Evolutionary conservation across 2,888 invertebrate species (phyloP).

Genomic region (Tubulanus polymorphus): DNA sequence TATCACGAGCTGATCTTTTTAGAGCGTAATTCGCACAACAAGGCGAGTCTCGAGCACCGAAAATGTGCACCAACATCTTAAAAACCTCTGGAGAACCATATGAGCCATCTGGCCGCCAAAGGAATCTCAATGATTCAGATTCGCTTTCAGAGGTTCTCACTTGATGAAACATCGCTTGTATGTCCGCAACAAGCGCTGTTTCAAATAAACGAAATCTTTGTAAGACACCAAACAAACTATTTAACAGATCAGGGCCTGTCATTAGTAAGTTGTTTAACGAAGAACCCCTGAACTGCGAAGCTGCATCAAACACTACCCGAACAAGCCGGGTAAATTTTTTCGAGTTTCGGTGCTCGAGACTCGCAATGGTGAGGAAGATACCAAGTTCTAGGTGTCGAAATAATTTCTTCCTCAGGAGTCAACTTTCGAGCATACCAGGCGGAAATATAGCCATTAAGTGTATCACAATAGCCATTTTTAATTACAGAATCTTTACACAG

Average conservation of each 20-base stretch:
- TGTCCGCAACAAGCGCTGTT: neutral
- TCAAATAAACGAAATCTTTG: neutral
- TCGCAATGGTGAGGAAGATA: neutral
- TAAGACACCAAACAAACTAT: neutral
- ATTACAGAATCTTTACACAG: neutral
- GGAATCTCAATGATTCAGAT: neutral
- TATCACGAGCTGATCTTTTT: neutral
- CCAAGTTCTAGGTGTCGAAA: neutral
- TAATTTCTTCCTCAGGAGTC: neutral
- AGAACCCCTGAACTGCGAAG: neutral
- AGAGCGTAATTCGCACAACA: slow-evolving; percentile 1
- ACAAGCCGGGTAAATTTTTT: neutral
- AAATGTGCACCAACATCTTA: slow-evolving; percentile 1
- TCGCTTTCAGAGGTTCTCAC: neutral
- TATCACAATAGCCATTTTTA: neutral
- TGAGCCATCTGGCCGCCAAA: neutral
- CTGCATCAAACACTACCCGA: neutral
- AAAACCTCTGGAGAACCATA: neutral
- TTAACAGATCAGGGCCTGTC: neutral
- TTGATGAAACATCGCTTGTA: neutral
- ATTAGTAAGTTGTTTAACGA: neutral
- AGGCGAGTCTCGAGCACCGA: neutral
- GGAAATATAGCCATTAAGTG: neutral
- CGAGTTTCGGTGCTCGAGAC: neutral
- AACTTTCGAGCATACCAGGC: neutral